Percentiles rank a stretch among this genome's conserved stretches.
phyloP scores from a whole-genome alignment of 2,797 vertebrate genomes.

The Coracias cyanogaster region DNA sequence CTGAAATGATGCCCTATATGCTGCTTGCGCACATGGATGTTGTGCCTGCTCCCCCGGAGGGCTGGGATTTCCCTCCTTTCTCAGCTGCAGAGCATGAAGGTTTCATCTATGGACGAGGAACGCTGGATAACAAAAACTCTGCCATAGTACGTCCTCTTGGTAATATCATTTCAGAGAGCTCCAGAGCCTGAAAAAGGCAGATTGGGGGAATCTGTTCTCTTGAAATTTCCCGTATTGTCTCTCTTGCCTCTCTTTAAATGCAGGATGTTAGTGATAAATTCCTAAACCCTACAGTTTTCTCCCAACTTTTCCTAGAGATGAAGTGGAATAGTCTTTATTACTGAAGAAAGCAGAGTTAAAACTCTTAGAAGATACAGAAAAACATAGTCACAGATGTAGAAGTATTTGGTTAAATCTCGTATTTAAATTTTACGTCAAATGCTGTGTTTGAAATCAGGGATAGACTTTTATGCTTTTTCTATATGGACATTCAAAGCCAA shows the following conservation, averaged over 20 bases:
- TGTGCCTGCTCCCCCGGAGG: constrained; percentile 89
- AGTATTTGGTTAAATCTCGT: not conserved
- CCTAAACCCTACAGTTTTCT: not conserved
- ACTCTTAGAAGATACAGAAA: not conserved
- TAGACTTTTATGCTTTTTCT: not conserved
- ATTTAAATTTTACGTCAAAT: not conserved
- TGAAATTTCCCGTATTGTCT: rapidly evolving
- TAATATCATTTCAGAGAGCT: not conserved
- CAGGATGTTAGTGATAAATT: not conserved
- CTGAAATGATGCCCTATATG: constrained; percentile 87
- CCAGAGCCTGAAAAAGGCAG: not conserved
- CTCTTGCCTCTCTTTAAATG: not conserved
- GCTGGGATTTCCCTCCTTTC: constrained; percentile 93
- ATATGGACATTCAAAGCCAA: not conserved
- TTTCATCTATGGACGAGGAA: constrained; percentile 94
- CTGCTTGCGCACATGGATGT: constrained; percentile 96
- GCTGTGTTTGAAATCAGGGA: not conserved
- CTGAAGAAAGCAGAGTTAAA: not conserved
- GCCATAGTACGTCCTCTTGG: constrained; percentile 82
- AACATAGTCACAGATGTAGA: not conserved
- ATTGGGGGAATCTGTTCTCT: not conserved
- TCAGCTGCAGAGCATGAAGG: constrained; percentile 89
- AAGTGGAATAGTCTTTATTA: not conserved
- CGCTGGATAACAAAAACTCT: constrained; percentile 91
- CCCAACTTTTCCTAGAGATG: not conserved